Percentiles rank a stretch among this genome's conserved stretches.
These are phyloP conservation scores for Bryconaethiops microstoma DNA, from an alignment of 2,797 vertebrate genomes.

Conservation along the genomic window DNA sequence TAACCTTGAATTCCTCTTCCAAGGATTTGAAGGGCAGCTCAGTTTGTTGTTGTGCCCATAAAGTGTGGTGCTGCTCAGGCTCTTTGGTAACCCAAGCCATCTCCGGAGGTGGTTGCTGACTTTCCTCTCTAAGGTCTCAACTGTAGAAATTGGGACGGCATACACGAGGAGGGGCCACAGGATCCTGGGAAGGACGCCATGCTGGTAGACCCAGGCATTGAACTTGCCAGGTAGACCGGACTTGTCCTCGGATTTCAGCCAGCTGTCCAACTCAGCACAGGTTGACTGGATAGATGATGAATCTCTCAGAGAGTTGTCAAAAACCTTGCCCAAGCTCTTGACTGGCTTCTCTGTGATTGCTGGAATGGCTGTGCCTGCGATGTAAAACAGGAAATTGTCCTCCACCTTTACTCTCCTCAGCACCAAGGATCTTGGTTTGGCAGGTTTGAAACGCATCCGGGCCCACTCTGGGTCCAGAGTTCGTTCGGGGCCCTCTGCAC, in stretches of 20 bases:
- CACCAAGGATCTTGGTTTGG: neutral
- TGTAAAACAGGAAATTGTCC: neutral
- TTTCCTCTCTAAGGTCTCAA: neutral
- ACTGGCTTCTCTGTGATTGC: conserved; percentile 10
- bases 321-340: conserved; percentile 2
- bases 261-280: neutral
- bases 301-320: neutral
- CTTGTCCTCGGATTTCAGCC: neutral
- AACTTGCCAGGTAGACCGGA: neutral
- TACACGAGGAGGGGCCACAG: conserved; percentile 4
- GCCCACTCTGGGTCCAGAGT: no score
- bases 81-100: neutral
- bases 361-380: neutral
- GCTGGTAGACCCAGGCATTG: conserved; percentile 2
- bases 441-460: no score
- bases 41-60: neutral
- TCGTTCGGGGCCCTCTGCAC: no score
- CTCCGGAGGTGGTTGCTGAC: neutral
- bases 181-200: neutral
- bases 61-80: neutral
- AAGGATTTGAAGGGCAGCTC: no score
- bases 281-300: neutral
- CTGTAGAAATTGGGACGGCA: neutral
- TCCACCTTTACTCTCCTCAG: neutral
- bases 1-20: no score